These are phyloP conservation scores for Barypeithes pellucidus DNA, from an alignment of 2,888 invertebrate species.

Conservation along the genomic window DNA sequence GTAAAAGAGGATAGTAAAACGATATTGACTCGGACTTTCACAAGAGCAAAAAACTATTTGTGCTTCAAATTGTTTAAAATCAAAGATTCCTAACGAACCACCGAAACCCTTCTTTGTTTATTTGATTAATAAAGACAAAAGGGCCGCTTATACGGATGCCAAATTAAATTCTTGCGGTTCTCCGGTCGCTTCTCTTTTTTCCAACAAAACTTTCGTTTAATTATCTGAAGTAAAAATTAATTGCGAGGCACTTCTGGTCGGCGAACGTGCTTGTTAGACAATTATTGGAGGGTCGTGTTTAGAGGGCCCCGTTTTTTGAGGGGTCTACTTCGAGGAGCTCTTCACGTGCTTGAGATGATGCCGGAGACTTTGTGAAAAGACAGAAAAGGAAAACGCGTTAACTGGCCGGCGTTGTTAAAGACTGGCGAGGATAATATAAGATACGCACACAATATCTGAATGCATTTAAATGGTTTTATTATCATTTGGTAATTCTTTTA, in stretches of 20 bases:
- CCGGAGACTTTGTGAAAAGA: conserved; percentile 8
- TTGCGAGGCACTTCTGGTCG: conserved; percentile 49
- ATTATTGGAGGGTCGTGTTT: conserved; percentile 36
- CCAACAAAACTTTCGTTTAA: conserved; percentile 50
- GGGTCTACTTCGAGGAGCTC: conserved; percentile 18
- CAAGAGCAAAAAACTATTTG: conserved; percentile 18
- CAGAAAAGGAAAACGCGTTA: conserved; percentile 4
- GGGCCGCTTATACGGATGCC: conserved; percentile 36
- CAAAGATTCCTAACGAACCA: conserved; percentile 23
- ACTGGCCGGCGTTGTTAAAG: not conserved
- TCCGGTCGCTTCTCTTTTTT: conserved; percentile 36
- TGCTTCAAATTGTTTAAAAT: conserved; percentile 12
- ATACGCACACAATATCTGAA: no score
- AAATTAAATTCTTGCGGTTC: conserved; percentile 48
- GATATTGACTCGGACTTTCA: not conserved
- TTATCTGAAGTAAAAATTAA: conserved; percentile 54
- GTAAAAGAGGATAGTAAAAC: not conserved
- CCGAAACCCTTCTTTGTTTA: conserved; percentile 32
- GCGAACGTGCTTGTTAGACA: conserved; percentile 52
- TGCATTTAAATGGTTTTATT: no score
- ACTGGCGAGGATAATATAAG: not conserved
- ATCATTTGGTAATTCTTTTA: no score
- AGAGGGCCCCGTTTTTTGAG: no score
- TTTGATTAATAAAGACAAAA: conserved; percentile 45
- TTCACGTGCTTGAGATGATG: conserved; percentile 38